Conservation (phyloP, 2,797 vertebrate species). For the Ara ararauna region DNA sequence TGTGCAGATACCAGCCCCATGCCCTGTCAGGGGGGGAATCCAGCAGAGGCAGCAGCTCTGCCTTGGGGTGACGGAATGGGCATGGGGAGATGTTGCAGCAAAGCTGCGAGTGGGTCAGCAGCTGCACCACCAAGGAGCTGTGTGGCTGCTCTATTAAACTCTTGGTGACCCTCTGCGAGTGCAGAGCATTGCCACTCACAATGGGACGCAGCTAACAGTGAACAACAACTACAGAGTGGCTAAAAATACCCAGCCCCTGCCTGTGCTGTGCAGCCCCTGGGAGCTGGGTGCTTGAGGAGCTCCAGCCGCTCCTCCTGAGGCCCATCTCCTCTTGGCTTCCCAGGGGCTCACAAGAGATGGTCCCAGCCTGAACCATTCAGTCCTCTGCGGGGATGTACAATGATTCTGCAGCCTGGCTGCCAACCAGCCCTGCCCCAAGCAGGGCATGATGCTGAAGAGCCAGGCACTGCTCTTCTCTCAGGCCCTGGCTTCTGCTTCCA, state of each 20-base stretch:
- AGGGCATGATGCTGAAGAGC: not conserved
- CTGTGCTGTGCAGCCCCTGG: not conserved
- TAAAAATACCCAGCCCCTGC: not conserved
- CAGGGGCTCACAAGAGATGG: not conserved
- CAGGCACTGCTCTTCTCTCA: not conserved
- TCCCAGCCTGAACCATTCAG: not conserved
- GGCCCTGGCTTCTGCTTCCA: not conserved
- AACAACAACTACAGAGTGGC: not conserved
- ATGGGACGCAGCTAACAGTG: slow-evolving; percentile 26
- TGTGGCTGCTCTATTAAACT: slow-evolving; percentile 70
- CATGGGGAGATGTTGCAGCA: accelerated
- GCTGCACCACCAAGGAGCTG: slow-evolving; percentile 33
- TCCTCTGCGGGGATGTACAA: accelerated
- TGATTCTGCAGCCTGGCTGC: not conserved
- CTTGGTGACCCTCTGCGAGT: slow-evolving; percentile 27
- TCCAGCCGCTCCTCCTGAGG: not conserved
- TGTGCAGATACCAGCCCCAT: accelerated
- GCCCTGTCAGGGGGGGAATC: accelerated
- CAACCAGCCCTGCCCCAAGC: not conserved
- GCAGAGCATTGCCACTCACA: slow-evolving; percentile 24
- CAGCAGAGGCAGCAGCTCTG: not conserved
- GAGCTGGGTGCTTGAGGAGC: not conserved
- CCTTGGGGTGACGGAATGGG: accelerated
- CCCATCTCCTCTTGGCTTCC: not conserved
- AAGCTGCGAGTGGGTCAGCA: not conserved